Percentiles rank a stretch among this genome's conserved stretches.
phyloP scores from a whole-genome alignment of 2,113 vertebrate species.

The Ageneiosus marmoratus region DNA sequence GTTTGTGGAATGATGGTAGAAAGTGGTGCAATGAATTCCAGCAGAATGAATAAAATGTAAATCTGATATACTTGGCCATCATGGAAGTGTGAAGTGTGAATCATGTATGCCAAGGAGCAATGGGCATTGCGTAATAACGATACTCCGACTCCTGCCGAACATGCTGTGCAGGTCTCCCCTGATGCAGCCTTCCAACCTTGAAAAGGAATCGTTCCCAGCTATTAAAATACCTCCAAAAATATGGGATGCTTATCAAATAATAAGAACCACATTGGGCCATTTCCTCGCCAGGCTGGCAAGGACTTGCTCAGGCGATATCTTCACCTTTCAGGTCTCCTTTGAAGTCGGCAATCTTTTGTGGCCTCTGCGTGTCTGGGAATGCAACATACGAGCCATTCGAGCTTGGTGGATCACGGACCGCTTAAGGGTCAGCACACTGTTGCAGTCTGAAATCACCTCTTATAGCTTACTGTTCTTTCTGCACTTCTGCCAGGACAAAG shows the following conservation, averaged over 20 bases:
- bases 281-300: slow-evolving; percentile 57
- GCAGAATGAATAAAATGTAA: slow-evolving; percentile 54
- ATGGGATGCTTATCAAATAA: slow-evolving; percentile 82
- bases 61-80: slow-evolving; percentile 39
- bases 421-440: slow-evolving; percentile 10
- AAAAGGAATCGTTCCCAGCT: slow-evolving; percentile 68
- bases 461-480: background rate
- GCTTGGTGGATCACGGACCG: background rate
- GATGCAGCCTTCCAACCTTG: slow-evolving; percentile 58
- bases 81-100: slow-evolving; percentile 30
- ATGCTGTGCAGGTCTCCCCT: slow-evolving; percentile 48
- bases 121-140: slow-evolving; percentile 59
- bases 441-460: background rate
- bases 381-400: slow-evolving; percentile 51
- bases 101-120: slow-evolving; percentile 29
- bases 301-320: slow-evolving; percentile 65
- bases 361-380: slow-evolving; percentile 63
- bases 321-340: slow-evolving; percentile 72
- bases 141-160: slow-evolving; percentile 37
- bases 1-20: slow-evolving; percentile 60
- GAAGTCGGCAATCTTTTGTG: slow-evolving; percentile 64
- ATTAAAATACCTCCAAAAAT: slow-evolving; percentile 79
- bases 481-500: background rate
- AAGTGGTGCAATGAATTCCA: slow-evolving; percentile 64
- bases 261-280: slow-evolving; percentile 75